Evolutionary conservation across 2,888 invertebrate species (phyloP).

Genomic region (Syrista parreyssii): DNA sequence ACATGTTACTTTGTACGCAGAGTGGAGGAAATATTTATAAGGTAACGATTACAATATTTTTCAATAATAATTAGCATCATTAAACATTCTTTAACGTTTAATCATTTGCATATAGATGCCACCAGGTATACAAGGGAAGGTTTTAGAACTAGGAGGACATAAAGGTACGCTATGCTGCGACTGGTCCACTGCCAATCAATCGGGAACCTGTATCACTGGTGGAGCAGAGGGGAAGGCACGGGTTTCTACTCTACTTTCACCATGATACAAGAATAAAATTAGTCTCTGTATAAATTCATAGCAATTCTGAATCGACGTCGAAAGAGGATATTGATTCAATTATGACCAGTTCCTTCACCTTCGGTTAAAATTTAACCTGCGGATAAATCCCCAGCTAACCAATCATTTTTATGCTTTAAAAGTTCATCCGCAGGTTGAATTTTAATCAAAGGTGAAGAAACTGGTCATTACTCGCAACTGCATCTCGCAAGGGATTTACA

Average conservation of each 20-base stretch:
- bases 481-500: too few species aligned
- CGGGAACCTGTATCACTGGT: conserved; percentile 71
- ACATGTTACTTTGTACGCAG: conserved; percentile 63
- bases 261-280: conserved; percentile 63
- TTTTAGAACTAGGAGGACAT: conserved; percentile 69
- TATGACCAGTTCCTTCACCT: too few species aligned
- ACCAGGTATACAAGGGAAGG: conserved; percentile 57
- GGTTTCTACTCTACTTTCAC: conserved; percentile 70
- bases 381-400: too few species aligned
- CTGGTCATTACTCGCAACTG: too few species aligned
- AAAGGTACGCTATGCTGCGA: conserved; percentile 70
- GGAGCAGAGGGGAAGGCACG: conserved; percentile 71
- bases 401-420: too few species aligned
- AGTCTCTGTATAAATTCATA: conserved; percentile 62
- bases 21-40: conserved; percentile 64
- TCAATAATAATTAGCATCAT: neutral
- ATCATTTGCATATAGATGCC: conserved; percentile 54
- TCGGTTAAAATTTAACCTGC: too few species aligned
- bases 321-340: too few species aligned
- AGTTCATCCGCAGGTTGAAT: too few species aligned
- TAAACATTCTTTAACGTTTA: neutral
- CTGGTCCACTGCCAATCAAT: conserved; percentile 72
- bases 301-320: conserved; percentile 15
- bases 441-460: too few species aligned
- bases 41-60: conserved; percentile 34